These are phyloP conservation scores for Siniperca chuatsi DNA, from an alignment of 2,113 vertebrate genomes.

Conservation along the genomic window DNA sequence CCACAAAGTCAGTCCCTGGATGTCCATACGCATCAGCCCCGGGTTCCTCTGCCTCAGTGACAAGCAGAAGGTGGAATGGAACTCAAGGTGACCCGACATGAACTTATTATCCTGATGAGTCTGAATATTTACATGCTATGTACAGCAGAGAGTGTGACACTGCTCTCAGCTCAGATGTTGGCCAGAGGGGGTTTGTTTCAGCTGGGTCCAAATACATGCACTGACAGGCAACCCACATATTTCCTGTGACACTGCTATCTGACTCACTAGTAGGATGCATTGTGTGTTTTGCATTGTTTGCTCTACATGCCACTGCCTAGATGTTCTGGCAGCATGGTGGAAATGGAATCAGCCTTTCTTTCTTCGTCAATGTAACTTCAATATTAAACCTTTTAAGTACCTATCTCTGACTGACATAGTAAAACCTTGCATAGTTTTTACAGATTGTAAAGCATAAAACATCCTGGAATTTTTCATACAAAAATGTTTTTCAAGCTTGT, in stretches of 20 bases:
- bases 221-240: slow-evolving; percentile 19
- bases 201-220: slow-evolving; percentile 1
- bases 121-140: background rate
- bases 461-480: background rate
- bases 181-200: background rate
- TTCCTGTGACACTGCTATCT: slow-evolving; percentile 36
- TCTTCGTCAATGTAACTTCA: background rate
- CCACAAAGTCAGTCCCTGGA: slow-evolving; percentile 90
- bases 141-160: background rate
- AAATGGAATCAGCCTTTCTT: background rate
- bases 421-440: background rate
- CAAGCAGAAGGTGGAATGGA: slow-evolving; percentile 98
- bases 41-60: slow-evolving; percentile 89
- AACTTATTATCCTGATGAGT: background rate
- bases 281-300: slow-evolving; percentile 15
- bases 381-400: background rate
- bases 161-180: background rate
- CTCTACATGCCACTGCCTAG: background rate
- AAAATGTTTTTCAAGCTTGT: background rate
- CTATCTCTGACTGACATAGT: background rate
- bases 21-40: slow-evolving; percentile 87
- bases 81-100: slow-evolving; percentile 90
- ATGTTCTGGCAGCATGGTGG: background rate
- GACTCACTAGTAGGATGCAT: slow-evolving; percentile 13
- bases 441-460: background rate